phyloP scores from a whole-genome alignment of 2,888 invertebrate species.

The Brachylomia viminalis region DNA sequence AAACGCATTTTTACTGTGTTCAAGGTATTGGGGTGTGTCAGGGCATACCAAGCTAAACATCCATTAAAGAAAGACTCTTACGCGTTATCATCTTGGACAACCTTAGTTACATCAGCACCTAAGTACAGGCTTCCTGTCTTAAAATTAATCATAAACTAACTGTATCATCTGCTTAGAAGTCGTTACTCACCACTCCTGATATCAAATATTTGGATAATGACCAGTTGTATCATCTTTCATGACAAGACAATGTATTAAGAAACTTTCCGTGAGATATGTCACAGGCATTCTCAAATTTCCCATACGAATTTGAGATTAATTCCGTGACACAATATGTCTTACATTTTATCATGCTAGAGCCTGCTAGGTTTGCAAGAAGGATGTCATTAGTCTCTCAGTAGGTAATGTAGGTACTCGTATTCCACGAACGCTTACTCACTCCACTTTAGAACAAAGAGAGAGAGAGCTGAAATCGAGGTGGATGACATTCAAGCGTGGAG shows the following conservation, averaged over 20 bases:
- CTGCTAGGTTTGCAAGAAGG: slow-evolving; percentile 1
- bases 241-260: slow-evolving; percentile 5
- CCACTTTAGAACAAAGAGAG: slow-evolving; percentile 53
- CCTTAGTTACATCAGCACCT: not conserved
- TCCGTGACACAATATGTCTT: slow-evolving; percentile 6
- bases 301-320: not conserved
- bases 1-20: not conserved
- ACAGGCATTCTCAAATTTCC: not conserved
- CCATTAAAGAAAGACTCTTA: not conserved
- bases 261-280: not conserved
- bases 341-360: not conserved
- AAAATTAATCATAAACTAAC: slow-evolving; percentile 8
- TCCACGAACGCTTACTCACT: slow-evolving; percentile 40
- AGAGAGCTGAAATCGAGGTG: slow-evolving; percentile 18
- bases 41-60: not conserved
- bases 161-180: slow-evolving; percentile 29
- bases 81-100: not conserved
- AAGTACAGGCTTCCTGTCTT: not conserved
- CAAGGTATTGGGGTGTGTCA: not conserved
- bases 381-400: slow-evolving; percentile 26
- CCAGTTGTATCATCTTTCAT: not conserved
- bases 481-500: slow-evolving; percentile 26
- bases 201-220: slow-evolving; percentile 25
- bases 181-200: slow-evolving; percentile 33
- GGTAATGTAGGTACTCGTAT: slow-evolving; percentile 4